A percentile compares a stretch with the other conserved stretches of the same genome.
phyloP scores from a whole-genome alignment of 2,888 invertebrate genomes.

The Cantharis rustica region DNA sequence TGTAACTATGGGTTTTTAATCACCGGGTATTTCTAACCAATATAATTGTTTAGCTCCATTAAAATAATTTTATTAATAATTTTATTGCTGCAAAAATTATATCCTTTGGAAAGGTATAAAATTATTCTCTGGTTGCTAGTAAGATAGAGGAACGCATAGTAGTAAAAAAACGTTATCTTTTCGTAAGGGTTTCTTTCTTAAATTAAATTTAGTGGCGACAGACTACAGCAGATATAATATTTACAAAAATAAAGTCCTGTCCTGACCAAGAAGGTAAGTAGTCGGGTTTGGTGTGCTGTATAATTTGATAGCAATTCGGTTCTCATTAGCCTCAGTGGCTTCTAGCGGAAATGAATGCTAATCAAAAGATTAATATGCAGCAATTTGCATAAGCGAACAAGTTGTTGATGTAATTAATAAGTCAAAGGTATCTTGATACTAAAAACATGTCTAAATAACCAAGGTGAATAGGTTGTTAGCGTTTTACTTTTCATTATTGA shows the following conservation, averaged over 20 bases:
- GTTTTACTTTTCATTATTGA: conserved; percentile 20
- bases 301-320: conserved; percentile 38
- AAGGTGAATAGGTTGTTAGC: conserved; percentile 33
- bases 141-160: too few species aligned
- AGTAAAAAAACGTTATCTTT: too few species aligned
- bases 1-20: too few species aligned
- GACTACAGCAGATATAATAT: not conserved
- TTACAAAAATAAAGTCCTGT: conserved; percentile 11
- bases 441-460: conserved; percentile 30
- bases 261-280: conserved; percentile 12
- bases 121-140: too few species aligned
- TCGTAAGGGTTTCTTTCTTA: too few species aligned
- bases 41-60: too few species aligned
- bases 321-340: conserved; percentile 36
- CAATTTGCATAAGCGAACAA: conserved; percentile 36
- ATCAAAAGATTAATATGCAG: conserved; percentile 35
- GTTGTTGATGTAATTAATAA: conserved; percentile 39
- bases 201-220: not conserved
- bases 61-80: too few species aligned
- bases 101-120: too few species aligned
- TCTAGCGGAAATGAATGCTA: conserved; percentile 35
- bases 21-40: too few species aligned
- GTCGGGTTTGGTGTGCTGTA: conserved; percentile 29
- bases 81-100: too few species aligned
- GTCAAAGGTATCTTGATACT: conserved; percentile 32